Percentiles rank a stretch among this genome's conserved stretches.
Evolutionary conservation across 2,113 vertebrate species (phyloP).

Genomic region (Stigmatopora argus): DNA sequence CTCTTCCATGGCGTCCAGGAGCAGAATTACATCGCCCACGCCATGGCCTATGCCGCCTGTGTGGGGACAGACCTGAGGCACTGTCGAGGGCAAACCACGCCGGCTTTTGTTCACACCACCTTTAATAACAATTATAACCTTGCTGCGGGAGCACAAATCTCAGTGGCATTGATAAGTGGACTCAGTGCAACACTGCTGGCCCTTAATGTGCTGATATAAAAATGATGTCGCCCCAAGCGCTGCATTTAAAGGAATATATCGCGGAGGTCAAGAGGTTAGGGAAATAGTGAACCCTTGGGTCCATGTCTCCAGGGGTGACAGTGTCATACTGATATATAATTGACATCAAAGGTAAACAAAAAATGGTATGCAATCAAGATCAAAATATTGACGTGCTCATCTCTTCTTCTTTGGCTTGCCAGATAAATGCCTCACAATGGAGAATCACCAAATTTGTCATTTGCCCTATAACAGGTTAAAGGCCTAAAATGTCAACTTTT

Average conservation of each 20-base stretch:
- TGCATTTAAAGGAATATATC: neutral
- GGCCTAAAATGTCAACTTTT: too few species aligned
- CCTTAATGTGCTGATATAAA: constrained; percentile 21
- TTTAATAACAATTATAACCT: neutral
- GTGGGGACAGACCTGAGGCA: constrained; percentile 65
- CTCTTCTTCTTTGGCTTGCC: too few species aligned
- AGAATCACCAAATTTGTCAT: too few species aligned
- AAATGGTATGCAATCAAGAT: too few species aligned
- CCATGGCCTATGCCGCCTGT: constrained; percentile 68
- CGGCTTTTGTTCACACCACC: neutral
- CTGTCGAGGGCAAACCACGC: constrained; percentile 29
- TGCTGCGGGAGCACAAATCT: neutral
- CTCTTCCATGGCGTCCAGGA: constrained; percentile 71
- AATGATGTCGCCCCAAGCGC: constrained; percentile 5
- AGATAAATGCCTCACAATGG: too few species aligned
- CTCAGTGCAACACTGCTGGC: constrained; percentile 25
- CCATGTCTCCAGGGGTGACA: neutral
- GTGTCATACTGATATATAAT: neutral
- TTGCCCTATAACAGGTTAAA: too few species aligned
- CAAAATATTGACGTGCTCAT: too few species aligned
- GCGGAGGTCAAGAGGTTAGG: neutral
- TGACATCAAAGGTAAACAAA: neutral
- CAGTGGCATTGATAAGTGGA: constrained; percentile 7
- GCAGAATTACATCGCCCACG: constrained; percentile 72
- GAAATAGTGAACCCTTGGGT: neutral